Evolutionary conservation across 2,113 vertebrate genomes (phyloP), one percentile per base, ranked within the genome.

Genomic region (Scartelaos histophorus): DNA sequence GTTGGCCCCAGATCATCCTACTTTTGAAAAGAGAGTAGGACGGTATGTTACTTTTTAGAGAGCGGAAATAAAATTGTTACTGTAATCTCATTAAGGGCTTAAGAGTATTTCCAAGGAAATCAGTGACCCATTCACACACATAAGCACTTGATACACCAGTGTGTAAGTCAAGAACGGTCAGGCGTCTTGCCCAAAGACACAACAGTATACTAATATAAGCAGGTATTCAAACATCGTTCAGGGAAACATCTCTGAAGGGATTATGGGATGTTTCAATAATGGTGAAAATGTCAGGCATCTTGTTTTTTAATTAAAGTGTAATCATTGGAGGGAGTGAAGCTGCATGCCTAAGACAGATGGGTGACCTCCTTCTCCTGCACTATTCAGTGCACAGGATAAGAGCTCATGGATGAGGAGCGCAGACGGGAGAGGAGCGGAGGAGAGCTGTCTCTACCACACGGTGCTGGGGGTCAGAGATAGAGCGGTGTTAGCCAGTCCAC

Each of bases 391-490:
- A 16, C 51, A 76, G 85, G 85, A 90, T 80, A 81, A 84, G 77
- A 62, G 69, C 71, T 57, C 49, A 70, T 70, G 71, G 89, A 89
- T 72, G 66, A 84, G 81, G 88, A 87, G 85, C 75, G 80, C 77
- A 82, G 81, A 79, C 51, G 66, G 73, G 74, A 84, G 73, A 82
- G 79, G 82, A 85, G 87, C 71, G 78, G 80, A 91, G 85, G 77
- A 78, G 87, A 88, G 82, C 90, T 35, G 43, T 92, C 88, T 84
- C 91, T 89, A 91, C 86, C 88, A 90, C 85, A 89, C 85, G 43
- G 85, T 79, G 83, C 89, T 78, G 85, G 80, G 82, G 88, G 88
- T 89, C 86, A 90, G 78, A 90, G 87, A 89, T 90, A 91, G 86
- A 75, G 43, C 72, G 1, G 82, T 76, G 84, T 76, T 74, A 79